phyloP scores from a whole-genome alignment of 2,797 vertebrate species.

The Avahi laniger region DNA sequence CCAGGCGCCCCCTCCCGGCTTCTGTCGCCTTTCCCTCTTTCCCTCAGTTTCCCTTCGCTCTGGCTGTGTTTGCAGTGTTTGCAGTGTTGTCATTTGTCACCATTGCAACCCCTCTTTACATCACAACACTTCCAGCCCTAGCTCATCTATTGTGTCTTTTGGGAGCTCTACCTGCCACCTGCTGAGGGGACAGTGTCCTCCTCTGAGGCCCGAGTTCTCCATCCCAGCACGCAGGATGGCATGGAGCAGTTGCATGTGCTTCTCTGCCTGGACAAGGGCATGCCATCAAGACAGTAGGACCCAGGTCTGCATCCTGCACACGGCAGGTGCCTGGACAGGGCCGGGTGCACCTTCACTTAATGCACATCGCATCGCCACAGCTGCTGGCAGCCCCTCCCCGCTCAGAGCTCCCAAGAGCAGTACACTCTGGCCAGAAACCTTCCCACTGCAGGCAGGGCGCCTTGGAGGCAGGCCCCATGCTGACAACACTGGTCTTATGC shows the following conservation, averaged over 20 bases:
- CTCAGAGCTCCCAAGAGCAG: background rate
- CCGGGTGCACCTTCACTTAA: too few relatives aligned
- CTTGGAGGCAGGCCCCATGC: background rate
- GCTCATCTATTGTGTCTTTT: background rate
- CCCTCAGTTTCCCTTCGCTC: background rate
- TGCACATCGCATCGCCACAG: too few relatives aligned
- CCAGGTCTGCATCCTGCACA: too few relatives aligned
- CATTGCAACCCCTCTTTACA: background rate
- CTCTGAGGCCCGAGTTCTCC: background rate
- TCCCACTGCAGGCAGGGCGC: background rate
- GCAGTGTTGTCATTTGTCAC: background rate
- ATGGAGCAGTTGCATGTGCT: background rate
- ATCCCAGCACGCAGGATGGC: accelerated
- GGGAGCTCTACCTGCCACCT: background rate
- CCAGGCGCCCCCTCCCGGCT: background rate
- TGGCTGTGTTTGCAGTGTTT: background rate
- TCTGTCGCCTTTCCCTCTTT: background rate
- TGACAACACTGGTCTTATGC: background rate
- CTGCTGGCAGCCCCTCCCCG: background rate
- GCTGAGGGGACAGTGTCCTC: too few relatives aligned
- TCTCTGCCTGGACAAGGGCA: background rate
- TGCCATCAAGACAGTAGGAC: background rate
- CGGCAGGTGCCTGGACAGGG: too few relatives aligned
- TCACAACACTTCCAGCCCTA: too few relatives aligned
- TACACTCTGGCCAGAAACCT: background rate